Conservation (phyloP, 2,113 vertebrate genomes). For the Nannospalax galili region DNA sequence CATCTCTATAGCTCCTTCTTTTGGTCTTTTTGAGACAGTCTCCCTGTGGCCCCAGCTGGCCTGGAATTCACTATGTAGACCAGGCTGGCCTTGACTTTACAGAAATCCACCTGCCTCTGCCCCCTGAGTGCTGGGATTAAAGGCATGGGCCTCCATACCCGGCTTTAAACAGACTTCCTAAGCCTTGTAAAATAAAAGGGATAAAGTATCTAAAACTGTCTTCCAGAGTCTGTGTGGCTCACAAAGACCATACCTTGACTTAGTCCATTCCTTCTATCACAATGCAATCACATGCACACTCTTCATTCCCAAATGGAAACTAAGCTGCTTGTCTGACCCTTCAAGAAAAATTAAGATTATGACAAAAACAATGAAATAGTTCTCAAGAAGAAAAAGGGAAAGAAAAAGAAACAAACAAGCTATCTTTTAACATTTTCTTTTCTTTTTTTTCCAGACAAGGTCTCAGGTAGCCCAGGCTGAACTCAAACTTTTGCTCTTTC, state of each 20-base stretch:
- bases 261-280: neutral
- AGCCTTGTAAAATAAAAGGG: neutral
- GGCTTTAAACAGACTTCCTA: neutral
- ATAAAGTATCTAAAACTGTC: neutral
- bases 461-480: neutral
- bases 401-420: neutral
- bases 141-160: too few relatives aligned
- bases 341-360: neutral
- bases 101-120: too few relatives aligned
- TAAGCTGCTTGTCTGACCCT: neutral
- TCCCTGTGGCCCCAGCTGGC: too few relatives aligned
- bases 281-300: neutral
- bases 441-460: neutral
- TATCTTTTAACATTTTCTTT: constrained; percentile 29
- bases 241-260: neutral
- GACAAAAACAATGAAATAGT: neutral
- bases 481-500: neutral
- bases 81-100: too few relatives aligned
- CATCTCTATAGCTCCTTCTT: too few relatives aligned
- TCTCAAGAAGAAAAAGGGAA: neutral
- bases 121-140: too few relatives aligned
- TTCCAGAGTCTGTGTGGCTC: neutral
- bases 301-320: neutral
- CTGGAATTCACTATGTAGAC: too few relatives aligned
- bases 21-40: too few relatives aligned